These are phyloP conservation scores for Harmothoe impar DNA, from an alignment of 2,888 invertebrate genomes.

Conservation along the genomic window DNA sequence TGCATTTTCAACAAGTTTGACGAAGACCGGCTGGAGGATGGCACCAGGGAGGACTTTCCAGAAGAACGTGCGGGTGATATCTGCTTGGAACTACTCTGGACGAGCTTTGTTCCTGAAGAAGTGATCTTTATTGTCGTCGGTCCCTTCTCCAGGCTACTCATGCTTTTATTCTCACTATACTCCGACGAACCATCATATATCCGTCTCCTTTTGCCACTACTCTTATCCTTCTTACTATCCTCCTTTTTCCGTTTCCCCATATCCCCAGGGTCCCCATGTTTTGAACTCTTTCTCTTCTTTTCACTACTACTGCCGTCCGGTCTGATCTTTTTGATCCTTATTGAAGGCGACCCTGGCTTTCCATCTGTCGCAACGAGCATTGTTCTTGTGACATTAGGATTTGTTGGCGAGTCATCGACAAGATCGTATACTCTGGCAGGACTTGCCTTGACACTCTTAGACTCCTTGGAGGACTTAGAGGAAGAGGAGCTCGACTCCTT, in stretches of 20 bases:
- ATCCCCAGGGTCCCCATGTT: conserved; percentile 69
- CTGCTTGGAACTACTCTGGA: conserved; percentile 49
- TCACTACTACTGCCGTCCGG: conserved; percentile 74
- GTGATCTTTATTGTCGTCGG: conserved; percentile 69
- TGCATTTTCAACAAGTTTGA: conserved; percentile 35
- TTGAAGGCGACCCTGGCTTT: conserved; percentile 48
- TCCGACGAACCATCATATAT: conserved; percentile 16
- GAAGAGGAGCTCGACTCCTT: conserved; percentile 51
- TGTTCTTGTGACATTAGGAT: conserved; percentile 28
- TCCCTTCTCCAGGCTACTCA: conserved; percentile 52
- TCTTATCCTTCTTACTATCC: conserved; percentile 62
- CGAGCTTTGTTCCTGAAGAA: conserved; percentile 43
- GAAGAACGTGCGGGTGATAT: conserved; percentile 8
- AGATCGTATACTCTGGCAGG: conserved; percentile 57
- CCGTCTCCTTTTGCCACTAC: conserved; percentile 53
- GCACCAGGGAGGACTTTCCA: conserved; percentile 26
- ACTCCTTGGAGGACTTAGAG: conserved; percentile 54
- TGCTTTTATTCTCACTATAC: conserved; percentile 52
- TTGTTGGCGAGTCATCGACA: conserved; percentile 54
- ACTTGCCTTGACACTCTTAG: conserved; percentile 35
- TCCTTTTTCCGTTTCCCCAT: conserved; percentile 59
- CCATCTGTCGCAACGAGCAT: conserved; percentile 52
- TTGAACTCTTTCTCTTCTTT: conserved; percentile 77
- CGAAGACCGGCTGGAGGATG: conserved; percentile 25
- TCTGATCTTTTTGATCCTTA: conserved; percentile 51